phyloP scores from a whole-genome alignment of 2,888 invertebrate species.

The Diachrysia chrysitis region DNA sequence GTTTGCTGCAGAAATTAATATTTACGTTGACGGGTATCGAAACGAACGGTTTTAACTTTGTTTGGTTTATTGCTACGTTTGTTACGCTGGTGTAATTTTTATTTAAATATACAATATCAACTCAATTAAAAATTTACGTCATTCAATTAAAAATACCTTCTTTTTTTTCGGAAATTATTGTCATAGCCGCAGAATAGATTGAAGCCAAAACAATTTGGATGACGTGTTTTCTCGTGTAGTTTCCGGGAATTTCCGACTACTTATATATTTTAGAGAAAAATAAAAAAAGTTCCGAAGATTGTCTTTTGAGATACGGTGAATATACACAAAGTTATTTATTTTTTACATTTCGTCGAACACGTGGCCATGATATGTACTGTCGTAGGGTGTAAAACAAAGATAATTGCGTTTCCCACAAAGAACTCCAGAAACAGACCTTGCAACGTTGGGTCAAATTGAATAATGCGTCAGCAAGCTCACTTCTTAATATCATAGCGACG shows the following conservation, averaged over 20 bases:
- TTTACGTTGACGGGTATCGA: conserved; percentile 12
- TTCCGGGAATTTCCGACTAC: no score
- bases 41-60: conserved; percentile 25
- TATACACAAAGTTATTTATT: no score
- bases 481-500: conserved; percentile 22
- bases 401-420: conserved; percentile 3
- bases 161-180: no score
- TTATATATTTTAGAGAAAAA: no score
- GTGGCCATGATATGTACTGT: neutral
- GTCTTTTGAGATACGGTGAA: no score
- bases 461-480: neutral
- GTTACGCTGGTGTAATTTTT: conserved; percentile 4
- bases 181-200: no score
- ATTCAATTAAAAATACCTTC: neutral
- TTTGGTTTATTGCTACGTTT: conserved; percentile 12
- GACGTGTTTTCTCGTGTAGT: no score
- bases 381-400: neutral
- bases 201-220: no score
- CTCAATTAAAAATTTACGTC: conserved; percentile 2
- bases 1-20: conserved; percentile 9
- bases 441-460: conserved; percentile 25
- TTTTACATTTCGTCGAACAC: no score
- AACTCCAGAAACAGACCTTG: neutral
- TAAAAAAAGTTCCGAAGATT: no score
- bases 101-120: neutral